Percentiles rank a stretch among this genome's conserved stretches.
phyloP scores from a whole-genome alignment of 2,797 vertebrate genomes.

The Heliangelus exortis region DNA sequence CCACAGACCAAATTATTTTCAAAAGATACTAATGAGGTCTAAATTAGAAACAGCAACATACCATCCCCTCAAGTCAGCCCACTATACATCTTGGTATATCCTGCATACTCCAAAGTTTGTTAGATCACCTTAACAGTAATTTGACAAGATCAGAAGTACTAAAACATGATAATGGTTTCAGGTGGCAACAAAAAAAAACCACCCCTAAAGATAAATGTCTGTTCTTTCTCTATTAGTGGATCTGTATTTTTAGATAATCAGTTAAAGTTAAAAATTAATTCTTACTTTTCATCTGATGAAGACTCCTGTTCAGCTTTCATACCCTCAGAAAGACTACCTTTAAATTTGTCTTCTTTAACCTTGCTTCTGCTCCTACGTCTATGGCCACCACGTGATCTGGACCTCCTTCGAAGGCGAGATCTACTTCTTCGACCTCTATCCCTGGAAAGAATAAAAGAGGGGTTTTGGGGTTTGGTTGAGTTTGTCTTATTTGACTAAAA shows the following conservation, averaged over 20 bases:
- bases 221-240: neutral
- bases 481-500: neutral
- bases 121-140: neutral
- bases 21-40: neutral
- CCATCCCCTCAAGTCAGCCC: neutral
- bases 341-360: constrained; percentile 96
- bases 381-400: constrained; percentile 88
- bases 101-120: neutral
- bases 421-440: constrained; percentile 88
- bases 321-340: constrained; percentile 97
- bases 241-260: neutral
- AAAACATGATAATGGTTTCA: neutral
- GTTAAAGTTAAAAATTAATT: neutral
- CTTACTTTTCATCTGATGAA: constrained; percentile 94
- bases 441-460: constrained; percentile 69
- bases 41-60: neutral
- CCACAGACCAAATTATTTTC: neutral
- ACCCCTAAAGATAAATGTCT: neutral
- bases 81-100: neutral
- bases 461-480: fast-evolving
- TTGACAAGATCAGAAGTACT: neutral
- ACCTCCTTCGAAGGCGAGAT: constrained; percentile 87
- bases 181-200: neutral
- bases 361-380: constrained; percentile 88
- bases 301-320: constrained; percentile 96